These are phyloP conservation scores for Sparidentex hasta DNA, from an alignment of 2,797 vertebrate species.

Conservation along the genomic window DNA sequence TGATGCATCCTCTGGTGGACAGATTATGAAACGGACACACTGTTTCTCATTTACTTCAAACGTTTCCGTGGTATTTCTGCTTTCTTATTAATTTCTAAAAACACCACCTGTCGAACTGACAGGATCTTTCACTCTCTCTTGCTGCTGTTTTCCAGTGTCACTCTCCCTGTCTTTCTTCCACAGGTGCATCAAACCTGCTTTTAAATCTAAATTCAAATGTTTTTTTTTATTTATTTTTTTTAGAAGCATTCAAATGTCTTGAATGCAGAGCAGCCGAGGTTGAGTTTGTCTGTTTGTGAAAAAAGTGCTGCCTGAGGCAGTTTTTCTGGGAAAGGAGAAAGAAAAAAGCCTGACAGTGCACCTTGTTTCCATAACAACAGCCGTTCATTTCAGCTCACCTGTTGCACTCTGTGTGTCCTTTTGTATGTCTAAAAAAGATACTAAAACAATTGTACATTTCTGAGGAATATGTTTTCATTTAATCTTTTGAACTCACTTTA, in stretches of 20 bases:
- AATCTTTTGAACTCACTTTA: constrained; percentile 26
- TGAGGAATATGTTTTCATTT: constrained; percentile 1
- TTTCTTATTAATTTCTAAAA: not conserved
- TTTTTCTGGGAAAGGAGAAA: constrained; percentile 11
- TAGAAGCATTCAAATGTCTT: constrained; percentile 29
- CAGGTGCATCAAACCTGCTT: constrained; percentile 31
- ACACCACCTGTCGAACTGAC: not conserved
- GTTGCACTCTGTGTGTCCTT: constrained; percentile 44
- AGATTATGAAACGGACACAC: too few species aligned
- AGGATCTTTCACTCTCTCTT: not conserved
- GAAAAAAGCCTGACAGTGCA: constrained; percentile 32
- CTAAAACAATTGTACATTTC: constrained; percentile 30
- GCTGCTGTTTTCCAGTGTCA: constrained; percentile 7
- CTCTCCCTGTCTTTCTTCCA: not conserved
- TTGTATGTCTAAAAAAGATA: constrained; percentile 27
- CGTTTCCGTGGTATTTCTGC: too few species aligned
- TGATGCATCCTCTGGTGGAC: too few species aligned
- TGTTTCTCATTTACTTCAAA: too few species aligned
- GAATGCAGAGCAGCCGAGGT: constrained; percentile 29
- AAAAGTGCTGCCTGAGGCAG: constrained; percentile 49
- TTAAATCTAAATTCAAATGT: constrained; percentile 24
- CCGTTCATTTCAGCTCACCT: constrained; percentile 49
- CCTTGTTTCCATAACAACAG: constrained; percentile 72
- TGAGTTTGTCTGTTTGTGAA: constrained; percentile 25
- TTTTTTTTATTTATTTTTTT: too few species aligned